Conservation (phyloP, 2,797 vertebrate genomes). For the Manis crassicaudata region DNA sequence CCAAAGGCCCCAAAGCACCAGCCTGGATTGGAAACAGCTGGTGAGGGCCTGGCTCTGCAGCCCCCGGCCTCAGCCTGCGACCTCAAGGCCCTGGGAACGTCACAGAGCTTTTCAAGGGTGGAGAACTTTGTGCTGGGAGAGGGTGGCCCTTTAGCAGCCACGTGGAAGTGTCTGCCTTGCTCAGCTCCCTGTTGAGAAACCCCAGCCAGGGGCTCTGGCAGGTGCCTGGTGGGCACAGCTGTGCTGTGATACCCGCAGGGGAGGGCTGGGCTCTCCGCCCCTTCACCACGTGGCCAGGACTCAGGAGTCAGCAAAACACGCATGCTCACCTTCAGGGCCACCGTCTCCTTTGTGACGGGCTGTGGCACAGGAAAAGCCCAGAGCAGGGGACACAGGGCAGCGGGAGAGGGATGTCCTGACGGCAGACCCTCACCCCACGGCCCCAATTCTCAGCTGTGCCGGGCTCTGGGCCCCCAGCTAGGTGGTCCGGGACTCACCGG, state of each 20-base stretch:
- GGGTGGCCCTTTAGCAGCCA: not conserved
- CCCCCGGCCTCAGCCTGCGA: not conserved
- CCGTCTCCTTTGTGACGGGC: accelerated
- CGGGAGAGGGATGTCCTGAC: no score
- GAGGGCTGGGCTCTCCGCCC: no score
- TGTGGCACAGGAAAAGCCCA: accelerated
- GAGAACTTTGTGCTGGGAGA: not conserved
- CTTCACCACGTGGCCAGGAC: not conserved
- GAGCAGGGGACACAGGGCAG: accelerated
- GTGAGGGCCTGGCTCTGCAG: not conserved
- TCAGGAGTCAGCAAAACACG: not conserved
- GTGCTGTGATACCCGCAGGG: not conserved
- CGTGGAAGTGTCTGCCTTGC: no score
- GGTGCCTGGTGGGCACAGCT: not conserved
- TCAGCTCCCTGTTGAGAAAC: not conserved
- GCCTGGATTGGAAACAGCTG: not conserved
- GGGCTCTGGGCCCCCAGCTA: accelerated
- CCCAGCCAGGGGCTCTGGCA: not conserved
- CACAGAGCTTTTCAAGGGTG: accelerated
- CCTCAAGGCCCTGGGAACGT: not conserved
- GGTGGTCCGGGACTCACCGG: conserved; percentile 86
- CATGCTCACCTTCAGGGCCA: accelerated
- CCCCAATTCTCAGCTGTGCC: not conserved
- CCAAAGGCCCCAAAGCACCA: accelerated
- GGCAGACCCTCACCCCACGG: not conserved